Evolutionary conservation across 2,888 invertebrate genomes (phyloP).

Genomic region (Hirtodrosophila duncani): DNA sequence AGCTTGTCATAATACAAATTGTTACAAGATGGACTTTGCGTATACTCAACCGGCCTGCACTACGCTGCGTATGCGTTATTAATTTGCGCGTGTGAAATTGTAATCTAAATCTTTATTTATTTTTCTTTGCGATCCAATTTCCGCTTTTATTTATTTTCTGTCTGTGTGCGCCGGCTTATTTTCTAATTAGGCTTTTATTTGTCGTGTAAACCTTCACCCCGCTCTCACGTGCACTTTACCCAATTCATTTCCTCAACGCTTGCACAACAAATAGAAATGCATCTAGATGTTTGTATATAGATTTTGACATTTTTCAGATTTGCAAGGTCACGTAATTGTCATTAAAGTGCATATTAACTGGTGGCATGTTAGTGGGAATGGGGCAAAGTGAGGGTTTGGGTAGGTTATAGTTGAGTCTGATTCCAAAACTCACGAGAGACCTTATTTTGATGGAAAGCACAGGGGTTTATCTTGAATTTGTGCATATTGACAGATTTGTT

Average conservation of each 20-base stretch:
- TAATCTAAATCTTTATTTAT: slow-evolving; percentile 22
- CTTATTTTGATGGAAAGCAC: no score
- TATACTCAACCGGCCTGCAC: slow-evolving; percentile 6
- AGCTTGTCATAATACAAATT: no score
- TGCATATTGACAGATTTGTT: no score
- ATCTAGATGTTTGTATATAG: slow-evolving; percentile 27
- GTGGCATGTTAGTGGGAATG: slow-evolving; percentile 12
- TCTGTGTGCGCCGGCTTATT: slow-evolving; percentile 29
- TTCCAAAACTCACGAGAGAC: no score
- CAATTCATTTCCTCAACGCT: slow-evolving; percentile 21
- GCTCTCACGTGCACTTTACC: slow-evolving; percentile 30
- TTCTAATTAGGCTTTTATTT: slow-evolving; percentile 35
- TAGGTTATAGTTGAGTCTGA: no score
- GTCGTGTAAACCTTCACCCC: slow-evolving; percentile 8
- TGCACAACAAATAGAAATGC: slow-evolving; percentile 34
- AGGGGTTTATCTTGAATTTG: no score
- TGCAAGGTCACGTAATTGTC: slow-evolving; percentile 35
- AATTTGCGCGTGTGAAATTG: slow-evolving; percentile 33
- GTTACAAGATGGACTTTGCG: no score
- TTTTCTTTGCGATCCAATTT: slow-evolving; percentile 24
- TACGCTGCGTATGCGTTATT: slow-evolving; percentile 57
- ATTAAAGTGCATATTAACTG: slow-evolving; percentile 36
- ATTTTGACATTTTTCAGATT: slow-evolving; percentile 36
- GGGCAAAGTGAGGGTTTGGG: no score
- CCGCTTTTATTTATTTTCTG: slow-evolving; percentile 17